Base-by-base conservation (phyloP, 2,113 vertebrate genomes). In the Elachura formosa region DNA sequence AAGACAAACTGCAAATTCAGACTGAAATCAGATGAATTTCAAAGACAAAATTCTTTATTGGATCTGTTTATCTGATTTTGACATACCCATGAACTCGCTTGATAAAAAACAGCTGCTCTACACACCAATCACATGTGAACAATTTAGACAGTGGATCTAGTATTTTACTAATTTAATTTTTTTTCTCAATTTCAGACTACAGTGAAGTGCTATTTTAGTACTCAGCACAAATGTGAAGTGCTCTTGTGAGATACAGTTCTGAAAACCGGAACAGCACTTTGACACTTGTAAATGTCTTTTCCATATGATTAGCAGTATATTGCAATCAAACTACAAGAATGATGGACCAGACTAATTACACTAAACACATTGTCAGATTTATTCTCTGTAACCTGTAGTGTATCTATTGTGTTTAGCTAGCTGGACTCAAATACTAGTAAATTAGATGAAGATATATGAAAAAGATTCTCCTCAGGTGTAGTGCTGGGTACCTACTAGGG, bases 81-180 rank as follows among this genome's bases (percentile, higher is more conserved):
- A 81, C 14, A 63, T 10, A 81, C 1, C 5, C 51, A 23, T 16
- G 10, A 90, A 72, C 7, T 62, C 0, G 0, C 5, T 5, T 52
- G 25, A 64, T 49, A 73, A 86, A 90, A 61, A 77, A 38, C 2
- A 73, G 14, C 19, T 64, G 10, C 23, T 54, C 14, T 58, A 26
- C 29, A 83, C 7, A 64, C 20, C 25, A 75, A 89, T 71, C 16
- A 49, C 7, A 66, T 1, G 6, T 34, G 16, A 92, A 29, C 3
- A 5, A 84, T 34, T 71, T 3, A 40, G 29, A 51, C 17, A 67
- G 22, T 10, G 36, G 34, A 66, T 40, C 21, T 81, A 81, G 43
- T 14, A 64, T 25, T 61, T 52, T 40, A 59, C 6, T 17, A 24
- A 51, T 71, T 43, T 25, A 19, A 33, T 26, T 69, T 89, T 83